Evolutionary conservation across 2,797 vertebrate species (phyloP).

Genomic region (Neopelma chrysocephalum): DNA sequence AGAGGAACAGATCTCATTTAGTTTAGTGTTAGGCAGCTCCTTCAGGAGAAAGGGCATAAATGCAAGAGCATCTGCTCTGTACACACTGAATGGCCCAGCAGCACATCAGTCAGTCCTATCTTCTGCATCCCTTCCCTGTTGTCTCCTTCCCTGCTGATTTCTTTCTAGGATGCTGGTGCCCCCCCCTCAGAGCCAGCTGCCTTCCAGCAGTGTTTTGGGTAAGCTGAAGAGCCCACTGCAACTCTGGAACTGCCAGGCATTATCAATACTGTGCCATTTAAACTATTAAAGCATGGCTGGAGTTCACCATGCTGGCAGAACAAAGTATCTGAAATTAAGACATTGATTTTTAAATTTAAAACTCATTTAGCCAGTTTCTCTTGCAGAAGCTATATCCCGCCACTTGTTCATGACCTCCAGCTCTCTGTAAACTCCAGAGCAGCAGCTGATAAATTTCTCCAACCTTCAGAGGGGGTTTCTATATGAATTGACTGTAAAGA

Average conservation of each 20-base stretch:
- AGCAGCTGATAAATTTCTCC: not conserved
- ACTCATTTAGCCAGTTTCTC: not conserved
- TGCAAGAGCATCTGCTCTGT: not conserved
- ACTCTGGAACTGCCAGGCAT: not conserved
- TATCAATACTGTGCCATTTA: not conserved
- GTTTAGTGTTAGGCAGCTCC: not conserved
- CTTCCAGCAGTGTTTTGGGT: not conserved
- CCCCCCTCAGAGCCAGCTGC: not conserved
- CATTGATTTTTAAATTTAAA: constrained; percentile 17
- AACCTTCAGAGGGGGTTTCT: not conserved
- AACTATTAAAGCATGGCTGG: not conserved
- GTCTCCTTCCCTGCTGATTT: not conserved
- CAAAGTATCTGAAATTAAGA: constrained; percentile 24
- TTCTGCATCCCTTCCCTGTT: not conserved
- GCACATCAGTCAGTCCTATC: not conserved
- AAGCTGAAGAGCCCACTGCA: not conserved
- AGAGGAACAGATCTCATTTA: not conserved
- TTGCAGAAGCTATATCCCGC: not conserved
- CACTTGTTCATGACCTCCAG: not conserved
- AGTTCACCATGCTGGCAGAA: not conserved
- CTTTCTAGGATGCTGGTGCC: not conserved
- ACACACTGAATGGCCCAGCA: not conserved
- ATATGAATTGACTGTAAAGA: not conserved
- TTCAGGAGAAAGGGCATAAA: not conserved
- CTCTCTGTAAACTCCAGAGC: not conserved